phyloP scores from a whole-genome alignment of 2,797 vertebrate genomes.

The Poeciliopsis presidionis region DNA sequence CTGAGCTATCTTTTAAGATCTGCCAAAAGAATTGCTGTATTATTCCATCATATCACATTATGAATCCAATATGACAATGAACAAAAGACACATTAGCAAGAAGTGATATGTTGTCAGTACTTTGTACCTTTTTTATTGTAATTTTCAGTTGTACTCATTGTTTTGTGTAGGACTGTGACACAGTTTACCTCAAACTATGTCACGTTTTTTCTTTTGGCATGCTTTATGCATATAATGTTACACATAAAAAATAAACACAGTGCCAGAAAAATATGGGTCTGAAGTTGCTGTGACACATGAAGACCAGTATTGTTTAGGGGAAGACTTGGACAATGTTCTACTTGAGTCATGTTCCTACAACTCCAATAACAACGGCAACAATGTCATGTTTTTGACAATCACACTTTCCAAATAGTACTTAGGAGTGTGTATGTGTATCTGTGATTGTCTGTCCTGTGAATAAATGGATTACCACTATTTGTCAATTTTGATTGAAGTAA shows the following conservation, averaged over 20 bases:
- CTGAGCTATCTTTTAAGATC: background rate
- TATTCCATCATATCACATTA: background rate
- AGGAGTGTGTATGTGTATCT: background rate
- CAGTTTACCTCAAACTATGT: too few species aligned
- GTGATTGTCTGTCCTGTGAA: background rate
- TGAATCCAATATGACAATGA: too few species aligned
- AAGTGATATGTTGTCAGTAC: too few species aligned
- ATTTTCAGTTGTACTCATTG: too few species aligned
- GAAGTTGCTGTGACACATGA: background rate
- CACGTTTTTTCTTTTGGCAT: too few species aligned
- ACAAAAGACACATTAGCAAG: too few species aligned
- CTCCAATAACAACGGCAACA: background rate
- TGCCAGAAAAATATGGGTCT: background rate
- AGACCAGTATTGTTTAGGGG: background rate
- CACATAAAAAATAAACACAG: too few species aligned
- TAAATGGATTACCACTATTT: background rate
- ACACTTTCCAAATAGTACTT: background rate
- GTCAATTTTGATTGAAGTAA: background rate
- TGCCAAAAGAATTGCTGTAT: background rate
- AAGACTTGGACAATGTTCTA: background rate
- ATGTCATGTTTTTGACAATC: background rate
- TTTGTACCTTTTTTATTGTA: too few species aligned
- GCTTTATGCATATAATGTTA: too few species aligned
- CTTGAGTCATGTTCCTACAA: background rate
- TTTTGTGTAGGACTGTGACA: too few species aligned